These are phyloP conservation scores for Calcarius lapponicus DNA, from an alignment of 2,797 vertebrate species.

Conservation along the genomic window DNA sequence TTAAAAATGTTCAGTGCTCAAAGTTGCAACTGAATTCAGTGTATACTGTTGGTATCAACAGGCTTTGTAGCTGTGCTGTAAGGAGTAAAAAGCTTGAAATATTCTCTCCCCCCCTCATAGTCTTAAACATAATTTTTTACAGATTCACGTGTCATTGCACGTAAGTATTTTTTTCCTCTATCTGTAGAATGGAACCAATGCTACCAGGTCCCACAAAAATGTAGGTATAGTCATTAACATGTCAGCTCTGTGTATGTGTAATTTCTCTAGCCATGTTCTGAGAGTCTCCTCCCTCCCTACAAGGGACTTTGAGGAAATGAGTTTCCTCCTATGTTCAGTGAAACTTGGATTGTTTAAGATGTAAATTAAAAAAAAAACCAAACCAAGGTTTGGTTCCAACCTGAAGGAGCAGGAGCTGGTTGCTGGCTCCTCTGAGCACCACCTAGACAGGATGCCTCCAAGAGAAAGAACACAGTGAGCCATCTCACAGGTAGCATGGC, in stretches of 20 bases:
- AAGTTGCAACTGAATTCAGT: not conserved
- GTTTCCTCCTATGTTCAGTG: not conserved
- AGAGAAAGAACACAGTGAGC: not conserved
- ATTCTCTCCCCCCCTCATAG: not conserved
- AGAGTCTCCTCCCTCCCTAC: not conserved
- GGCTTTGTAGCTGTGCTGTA: not conserved
- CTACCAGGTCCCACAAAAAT: not conserved
- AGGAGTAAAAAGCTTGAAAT: not conserved
- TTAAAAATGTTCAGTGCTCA: slow-evolving; percentile 4
- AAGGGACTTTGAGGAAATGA: not conserved
- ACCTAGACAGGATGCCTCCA: not conserved
- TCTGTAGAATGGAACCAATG: not conserved
- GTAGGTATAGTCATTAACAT: not conserved
- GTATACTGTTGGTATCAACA: not conserved
- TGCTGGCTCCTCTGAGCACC: not conserved
- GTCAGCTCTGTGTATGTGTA: not conserved
- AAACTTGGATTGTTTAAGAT: not conserved
- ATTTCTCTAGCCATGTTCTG: not conserved
- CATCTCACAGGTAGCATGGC: accelerated
- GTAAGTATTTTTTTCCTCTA: not conserved
- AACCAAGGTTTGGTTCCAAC: not conserved
- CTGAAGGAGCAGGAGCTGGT: not conserved
- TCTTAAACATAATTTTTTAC: not conserved
- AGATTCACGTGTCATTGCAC: not conserved
- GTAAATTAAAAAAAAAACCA: not conserved